Evolutionary conservation across 2,888 invertebrate genomes (phyloP).

Genomic region (Candidula unifasciata): DNA sequence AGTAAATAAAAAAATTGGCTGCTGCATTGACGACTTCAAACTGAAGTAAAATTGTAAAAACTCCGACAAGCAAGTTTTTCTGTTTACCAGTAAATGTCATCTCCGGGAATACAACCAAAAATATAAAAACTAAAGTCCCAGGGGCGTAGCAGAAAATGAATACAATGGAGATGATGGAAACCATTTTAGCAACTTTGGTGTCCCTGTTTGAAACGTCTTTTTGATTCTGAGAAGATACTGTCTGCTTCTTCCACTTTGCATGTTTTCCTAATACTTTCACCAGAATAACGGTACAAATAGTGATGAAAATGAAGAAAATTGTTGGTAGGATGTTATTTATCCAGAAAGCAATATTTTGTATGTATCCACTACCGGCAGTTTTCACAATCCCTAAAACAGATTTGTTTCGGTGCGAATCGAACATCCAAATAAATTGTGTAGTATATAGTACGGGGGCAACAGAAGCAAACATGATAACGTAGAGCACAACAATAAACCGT

Average conservation of each 20-base stretch:
- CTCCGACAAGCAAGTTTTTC: neutral
- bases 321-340: no score
- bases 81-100: neutral
- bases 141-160: constrained; percentile 23
- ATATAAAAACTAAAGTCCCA: neutral
- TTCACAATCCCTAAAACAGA: neutral
- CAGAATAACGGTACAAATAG: neutral
- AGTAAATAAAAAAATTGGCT: constrained; percentile 23
- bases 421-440: neutral
- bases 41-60: neutral
- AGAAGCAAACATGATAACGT: no score
- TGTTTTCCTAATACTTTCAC: neutral
- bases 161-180: neutral
- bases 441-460: constrained; percentile 1
- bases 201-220: constrained; percentile 14
- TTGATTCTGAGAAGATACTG: neutral
- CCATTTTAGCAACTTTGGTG: constrained; percentile 11
- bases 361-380: neutral
- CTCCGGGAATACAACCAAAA: neutral
- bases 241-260: constrained; percentile 16
- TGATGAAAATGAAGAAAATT: neutral
- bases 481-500: neutral
- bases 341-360: neutral
- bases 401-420: neutral
- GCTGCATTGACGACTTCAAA: constrained; percentile 16